These are phyloP conservation scores for Petromus typicus DNA, from an alignment of 2,113 vertebrate species.

Conservation along the genomic window DNA sequence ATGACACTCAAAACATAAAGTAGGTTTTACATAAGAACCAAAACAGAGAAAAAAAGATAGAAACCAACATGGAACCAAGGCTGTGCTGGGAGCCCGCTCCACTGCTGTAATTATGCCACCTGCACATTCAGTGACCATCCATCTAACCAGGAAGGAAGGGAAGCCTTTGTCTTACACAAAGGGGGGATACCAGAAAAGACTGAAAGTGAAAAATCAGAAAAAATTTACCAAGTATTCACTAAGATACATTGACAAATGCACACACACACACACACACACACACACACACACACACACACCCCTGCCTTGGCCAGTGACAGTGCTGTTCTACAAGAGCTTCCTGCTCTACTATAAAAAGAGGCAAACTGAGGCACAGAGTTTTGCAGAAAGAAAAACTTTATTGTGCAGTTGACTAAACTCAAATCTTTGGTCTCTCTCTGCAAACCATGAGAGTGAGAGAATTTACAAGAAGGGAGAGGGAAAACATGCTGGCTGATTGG, in stretches of 20 bases:
- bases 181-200: not conserved
- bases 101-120: not conserved
- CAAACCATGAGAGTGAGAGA: not conserved
- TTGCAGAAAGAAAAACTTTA: not conserved
- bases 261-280: not conserved
- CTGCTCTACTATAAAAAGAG: not conserved
- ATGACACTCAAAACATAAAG: not conserved
- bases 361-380: not conserved
- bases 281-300: not conserved
- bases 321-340: not conserved
- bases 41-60: not conserved
- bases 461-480: not conserved
- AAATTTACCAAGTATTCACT: not conserved
- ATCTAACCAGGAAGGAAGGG: not conserved
- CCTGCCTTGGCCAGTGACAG: not conserved
- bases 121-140: not conserved
- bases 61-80: not conserved
- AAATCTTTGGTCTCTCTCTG: not conserved
- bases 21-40: not conserved
- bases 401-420: not conserved
- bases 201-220: not conserved
- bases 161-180: not conserved
- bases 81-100: not conserved
- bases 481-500: not conserved
- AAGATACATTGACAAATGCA: not conserved